Base-by-base conservation (phyloP, 2,797 vertebrate species). In the Poliocrania exsul region DNA sequence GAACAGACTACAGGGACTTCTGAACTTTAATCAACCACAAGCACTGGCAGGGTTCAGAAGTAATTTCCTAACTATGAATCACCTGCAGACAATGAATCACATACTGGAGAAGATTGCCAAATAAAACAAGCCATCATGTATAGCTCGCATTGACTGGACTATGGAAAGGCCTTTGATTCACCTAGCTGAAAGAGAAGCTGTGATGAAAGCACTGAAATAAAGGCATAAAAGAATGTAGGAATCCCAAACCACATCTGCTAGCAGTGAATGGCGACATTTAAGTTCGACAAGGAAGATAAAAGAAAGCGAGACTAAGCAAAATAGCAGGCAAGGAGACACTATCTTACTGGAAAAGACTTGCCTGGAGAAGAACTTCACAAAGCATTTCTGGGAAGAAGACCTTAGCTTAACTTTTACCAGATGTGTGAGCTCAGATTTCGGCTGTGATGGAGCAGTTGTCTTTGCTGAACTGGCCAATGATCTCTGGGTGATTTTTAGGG, bases 51-150 rank as follows among this genome's bases (percentile, higher is more conserved):
- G 93, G 97, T 95, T 98, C 97, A 97, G 96, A 97, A 97, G 97
- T 97, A 97, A 98, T 98, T 98, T 98, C 98, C 97, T 97, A 98
- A 97, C 96, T 97, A 98, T 98, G 98, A 98, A 98, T 98, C 98
- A 98, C 98, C 97, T 98, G 97, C 97, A 97, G 98, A 98, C 98
- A 98, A 98, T 97, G 97, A 98, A 98, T 98, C 97, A 97, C 96
- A 91, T 97, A 95, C 96, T 97, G 89, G 96, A 97, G 91, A 96
- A 97, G 96, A 98, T 79, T 97, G 98, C 98, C 98, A 98, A 98
- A 95, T 95, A 97, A 98, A 98, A 98, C 97, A 98, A 98, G 96
- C 97, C 96, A 97, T 98, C 98, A 96, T 97, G 93, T 95, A 96
- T 95, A 97, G 97, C 93, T 97, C 87, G 83, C 96, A 96, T 97